Evolutionary conservation across 1,140 invertebrate species (phyloP).

Genomic region (Tetranychus cinnabarinus): DNA sequence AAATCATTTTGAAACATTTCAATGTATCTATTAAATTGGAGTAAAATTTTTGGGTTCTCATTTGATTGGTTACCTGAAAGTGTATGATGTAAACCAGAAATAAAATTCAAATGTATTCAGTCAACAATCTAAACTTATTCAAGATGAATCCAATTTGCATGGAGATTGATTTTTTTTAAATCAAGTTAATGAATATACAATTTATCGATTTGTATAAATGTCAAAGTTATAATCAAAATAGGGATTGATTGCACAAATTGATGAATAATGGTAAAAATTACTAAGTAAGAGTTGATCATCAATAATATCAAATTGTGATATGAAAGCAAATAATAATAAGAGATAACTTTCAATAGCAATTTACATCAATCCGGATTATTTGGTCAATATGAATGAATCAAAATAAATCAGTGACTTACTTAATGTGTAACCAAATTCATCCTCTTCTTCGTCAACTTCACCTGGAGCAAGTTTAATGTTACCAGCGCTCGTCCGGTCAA

Average conservation of each 20-base stretch:
- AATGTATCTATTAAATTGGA: neutral
- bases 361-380: no score
- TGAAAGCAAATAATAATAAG: neutral
- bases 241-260: no score
- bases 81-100: no score
- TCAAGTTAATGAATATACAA: no score
- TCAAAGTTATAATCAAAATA: no score
- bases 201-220: no score
- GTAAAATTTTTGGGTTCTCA: neutral
- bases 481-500: slow-evolving; percentile 45
- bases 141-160: no score
- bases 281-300: neutral
- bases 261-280: neutral
- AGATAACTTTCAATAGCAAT: neutral
- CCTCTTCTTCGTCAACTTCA: slow-evolving; percentile 48
- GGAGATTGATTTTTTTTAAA: no score
- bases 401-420: slow-evolving; percentile 33
- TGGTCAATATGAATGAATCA: no score
- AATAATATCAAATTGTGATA: neutral
- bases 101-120: no score
- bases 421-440: slow-evolving; percentile 69
- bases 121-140: no score
- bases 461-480: slow-evolving; percentile 48
- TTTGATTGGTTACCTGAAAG: neutral
- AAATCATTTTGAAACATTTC: neutral